Conservation (phyloP, 2,888 invertebrate genomes). For the Dasysyrphus tricinctus region DNA sequence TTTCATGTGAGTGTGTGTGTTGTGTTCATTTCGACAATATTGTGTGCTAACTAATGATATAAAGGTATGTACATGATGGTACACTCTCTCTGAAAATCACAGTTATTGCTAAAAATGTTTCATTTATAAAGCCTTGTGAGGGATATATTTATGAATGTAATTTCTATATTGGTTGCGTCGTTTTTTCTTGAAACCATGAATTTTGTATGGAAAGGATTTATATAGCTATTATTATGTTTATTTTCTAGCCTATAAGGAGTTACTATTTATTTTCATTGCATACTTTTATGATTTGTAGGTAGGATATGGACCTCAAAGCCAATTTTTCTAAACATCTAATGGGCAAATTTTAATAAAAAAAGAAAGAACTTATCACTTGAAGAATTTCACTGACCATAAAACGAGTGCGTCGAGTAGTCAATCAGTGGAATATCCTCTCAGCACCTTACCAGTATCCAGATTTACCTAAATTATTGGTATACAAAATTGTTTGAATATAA, state of each 20-base stretch:
- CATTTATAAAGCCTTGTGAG: neutral
- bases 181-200: neutral
- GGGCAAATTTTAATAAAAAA: neutral
- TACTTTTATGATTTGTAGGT: constrained; percentile 34
- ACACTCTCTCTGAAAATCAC: constrained; percentile 25
- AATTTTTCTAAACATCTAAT: constrained; percentile 42
- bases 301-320: constrained; percentile 38
- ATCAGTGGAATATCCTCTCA: constrained; percentile 69
- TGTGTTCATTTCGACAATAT: constrained; percentile 5
- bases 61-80: neutral
- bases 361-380: neutral
- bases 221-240: neutral
- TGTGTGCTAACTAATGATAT: constrained; percentile 7
- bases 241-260: constrained; percentile 26
- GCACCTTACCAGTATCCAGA: constrained; percentile 49
- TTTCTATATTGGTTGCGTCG: neutral
- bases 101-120: constrained; percentile 15
- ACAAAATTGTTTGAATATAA: constrained; percentile 17
- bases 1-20: constrained; percentile 38
- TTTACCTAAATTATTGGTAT: constrained; percentile 58
- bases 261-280: neutral
- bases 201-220: neutral
- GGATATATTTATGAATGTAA: neutral
- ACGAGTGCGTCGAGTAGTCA: constrained; percentile 55
- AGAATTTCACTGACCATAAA: constrained; percentile 68